Conservation (phyloP, 2,113 vertebrate genomes). For the Austrofundulus limnaeus region DNA sequence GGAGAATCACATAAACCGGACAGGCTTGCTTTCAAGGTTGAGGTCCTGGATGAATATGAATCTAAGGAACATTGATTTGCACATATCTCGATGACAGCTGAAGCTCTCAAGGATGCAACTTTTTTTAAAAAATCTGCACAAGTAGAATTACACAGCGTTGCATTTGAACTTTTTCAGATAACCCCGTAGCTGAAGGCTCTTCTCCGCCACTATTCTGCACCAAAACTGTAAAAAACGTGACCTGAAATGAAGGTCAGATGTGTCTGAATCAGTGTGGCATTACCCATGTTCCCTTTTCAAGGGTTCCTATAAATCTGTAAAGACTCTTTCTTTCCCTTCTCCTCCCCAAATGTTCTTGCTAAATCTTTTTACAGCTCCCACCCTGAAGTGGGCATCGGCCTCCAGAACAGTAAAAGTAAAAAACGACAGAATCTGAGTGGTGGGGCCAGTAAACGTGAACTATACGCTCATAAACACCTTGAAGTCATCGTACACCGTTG, state of each 20-base stretch:
- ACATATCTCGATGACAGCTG: constrained; percentile 19
- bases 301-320: constrained; percentile 25
- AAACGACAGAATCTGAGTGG: constrained; percentile 21
- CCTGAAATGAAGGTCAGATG: constrained; percentile 12
- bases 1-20: constrained; percentile 14
- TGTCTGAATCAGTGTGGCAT: background rate
- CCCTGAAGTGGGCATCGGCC: constrained; percentile 23
- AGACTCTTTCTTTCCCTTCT: constrained; percentile 15
- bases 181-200: background rate
- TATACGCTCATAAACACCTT: constrained; percentile 56
- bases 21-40: constrained; percentile 59
- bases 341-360: constrained; percentile 20
- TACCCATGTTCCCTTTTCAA: constrained; percentile 9
- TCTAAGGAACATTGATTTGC: constrained; percentile 32
- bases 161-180: constrained; percentile 22
- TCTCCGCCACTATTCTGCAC: background rate
- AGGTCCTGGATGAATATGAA: constrained; percentile 19
- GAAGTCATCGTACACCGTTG: constrained; percentile 28
- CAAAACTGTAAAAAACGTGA: background rate
- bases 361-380: constrained; percentile 16
- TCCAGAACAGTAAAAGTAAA: too few species aligned
- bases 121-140: constrained; percentile 18
- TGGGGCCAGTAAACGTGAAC: constrained; percentile 54
- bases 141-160: constrained; percentile 4
- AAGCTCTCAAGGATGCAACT: constrained; percentile 28